These are phyloP conservation scores for Urocyon cinereoargenteus DNA, from an alignment of 2,797 vertebrate species.

Conservation along the genomic window DNA sequence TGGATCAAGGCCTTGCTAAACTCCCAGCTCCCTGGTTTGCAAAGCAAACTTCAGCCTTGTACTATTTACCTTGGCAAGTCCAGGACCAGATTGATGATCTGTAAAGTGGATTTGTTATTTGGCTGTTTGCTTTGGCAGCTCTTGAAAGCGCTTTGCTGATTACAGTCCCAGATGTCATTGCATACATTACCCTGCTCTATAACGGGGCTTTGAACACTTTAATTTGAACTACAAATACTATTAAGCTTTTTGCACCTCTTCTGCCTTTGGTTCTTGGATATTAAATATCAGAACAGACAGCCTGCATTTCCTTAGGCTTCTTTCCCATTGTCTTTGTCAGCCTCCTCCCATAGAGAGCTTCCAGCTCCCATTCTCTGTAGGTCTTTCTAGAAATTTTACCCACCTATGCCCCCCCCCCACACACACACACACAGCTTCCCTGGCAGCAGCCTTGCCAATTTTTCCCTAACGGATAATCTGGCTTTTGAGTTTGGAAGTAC, in stretches of 20 bases:
- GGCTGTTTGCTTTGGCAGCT: slow-evolving; percentile 99
- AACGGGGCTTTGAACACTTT: slow-evolving; percentile 90
- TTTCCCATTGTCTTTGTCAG: slow-evolving; percentile 49
- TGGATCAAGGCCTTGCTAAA: slow-evolving; percentile 87
- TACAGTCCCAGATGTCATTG: slow-evolving; percentile 99
- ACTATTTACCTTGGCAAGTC: slow-evolving; percentile 98
- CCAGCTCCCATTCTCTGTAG: not conserved
- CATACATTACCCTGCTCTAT: slow-evolving; percentile 90
- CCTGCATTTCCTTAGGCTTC: slow-evolving; percentile 71
- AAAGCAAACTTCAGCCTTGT: slow-evolving; percentile 94
- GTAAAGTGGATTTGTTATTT: slow-evolving; percentile 99
- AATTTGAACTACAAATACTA: slow-evolving; percentile 90
- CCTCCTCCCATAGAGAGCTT: slow-evolving; percentile 30
- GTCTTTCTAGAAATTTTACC: slow-evolving; percentile 22
- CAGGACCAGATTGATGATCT: slow-evolving; percentile 97
- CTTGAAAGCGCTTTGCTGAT: slow-evolving; percentile 98
- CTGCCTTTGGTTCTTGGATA: slow-evolving; percentile 82
- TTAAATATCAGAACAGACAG: slow-evolving; percentile 84
- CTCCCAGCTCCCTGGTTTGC: slow-evolving; percentile 91
- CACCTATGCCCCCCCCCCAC: not conserved
- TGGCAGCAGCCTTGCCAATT: not conserved
- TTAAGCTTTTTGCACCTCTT: slow-evolving; percentile 90
- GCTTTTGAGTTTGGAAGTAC: not conserved
- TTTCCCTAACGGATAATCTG: slow-evolving; percentile 25
- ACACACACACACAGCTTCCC: not conserved